Conservation (phyloP, 2,888 invertebrate species). For the Allophyes oxyacanthae region DNA sequence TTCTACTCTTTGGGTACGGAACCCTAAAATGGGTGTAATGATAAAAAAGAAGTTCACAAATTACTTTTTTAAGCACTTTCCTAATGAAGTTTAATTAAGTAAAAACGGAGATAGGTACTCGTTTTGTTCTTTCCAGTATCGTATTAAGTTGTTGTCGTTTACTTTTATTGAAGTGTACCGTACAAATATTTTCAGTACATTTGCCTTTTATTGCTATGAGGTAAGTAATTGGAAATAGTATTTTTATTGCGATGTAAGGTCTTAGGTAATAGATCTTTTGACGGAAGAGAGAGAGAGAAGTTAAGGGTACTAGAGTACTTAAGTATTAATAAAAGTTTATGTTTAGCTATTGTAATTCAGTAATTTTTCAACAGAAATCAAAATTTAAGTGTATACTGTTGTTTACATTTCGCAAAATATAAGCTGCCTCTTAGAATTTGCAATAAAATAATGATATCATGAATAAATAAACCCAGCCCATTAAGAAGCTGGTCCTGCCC, state of each 20-base stretch:
- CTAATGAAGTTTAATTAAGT: slow-evolving; percentile 43
- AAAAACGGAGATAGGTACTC: slow-evolving; percentile 29
- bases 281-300: neutral
- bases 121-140: slow-evolving; percentile 27
- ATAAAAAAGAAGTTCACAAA: slow-evolving; percentile 24
- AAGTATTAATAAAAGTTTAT: too few species aligned
- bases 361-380: too few species aligned
- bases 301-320: too few species aligned
- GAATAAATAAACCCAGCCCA: too few species aligned
- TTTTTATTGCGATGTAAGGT: neutral
- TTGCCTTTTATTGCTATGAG: slow-evolving; percentile 5
- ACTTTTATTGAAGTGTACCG: slow-evolving; percentile 35
- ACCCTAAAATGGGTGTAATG: slow-evolving; percentile 22
- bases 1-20: too few species aligned
- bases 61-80: slow-evolving; percentile 36
- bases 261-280: neutral
- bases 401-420: too few species aligned
- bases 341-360: too few species aligned
- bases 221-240: slow-evolving; percentile 18
- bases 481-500: too few species aligned
- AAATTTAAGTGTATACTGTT: too few species aligned
- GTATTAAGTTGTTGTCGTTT: slow-evolving; percentile 35
- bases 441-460: too few species aligned
- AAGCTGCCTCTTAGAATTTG: too few species aligned
- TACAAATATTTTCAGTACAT: slow-evolving; percentile 21